phyloP scores from a whole-genome alignment of 2,797 vertebrate genomes.

The Taeniopygia guttata region DNA sequence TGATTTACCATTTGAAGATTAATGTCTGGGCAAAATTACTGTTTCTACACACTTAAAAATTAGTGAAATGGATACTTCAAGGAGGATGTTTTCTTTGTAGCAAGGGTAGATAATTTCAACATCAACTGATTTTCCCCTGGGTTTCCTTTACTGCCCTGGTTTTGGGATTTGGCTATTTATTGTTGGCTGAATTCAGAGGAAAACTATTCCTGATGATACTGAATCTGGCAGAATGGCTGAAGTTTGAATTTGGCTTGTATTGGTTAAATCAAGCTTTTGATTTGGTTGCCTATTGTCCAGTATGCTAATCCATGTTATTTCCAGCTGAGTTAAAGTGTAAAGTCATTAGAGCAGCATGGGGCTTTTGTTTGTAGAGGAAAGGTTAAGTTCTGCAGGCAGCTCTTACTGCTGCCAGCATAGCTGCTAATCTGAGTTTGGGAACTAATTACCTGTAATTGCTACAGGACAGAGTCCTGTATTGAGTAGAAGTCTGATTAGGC shows the following conservation, averaged over 20 bases:
- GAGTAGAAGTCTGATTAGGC: not conserved
- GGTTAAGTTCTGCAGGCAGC: slow-evolving; percentile 30
- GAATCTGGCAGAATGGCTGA: not conserved
- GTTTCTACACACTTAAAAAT: not conserved
- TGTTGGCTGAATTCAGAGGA: not conserved
- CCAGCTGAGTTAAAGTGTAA: slow-evolving; percentile 49
- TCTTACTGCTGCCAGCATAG: slow-evolving; percentile 8
- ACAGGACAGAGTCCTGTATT: not conserved
- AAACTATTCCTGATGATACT: not conserved
- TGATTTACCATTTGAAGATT: not conserved
- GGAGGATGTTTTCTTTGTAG: not conserved
- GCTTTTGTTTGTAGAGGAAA: slow-evolving; percentile 39
- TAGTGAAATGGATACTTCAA: not conserved
- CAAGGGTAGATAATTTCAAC: not conserved
- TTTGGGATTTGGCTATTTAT: not conserved
- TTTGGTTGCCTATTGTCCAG: slow-evolving; percentile 33
- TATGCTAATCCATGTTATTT: slow-evolving; percentile 46
- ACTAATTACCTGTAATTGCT: slow-evolving; percentile 18
- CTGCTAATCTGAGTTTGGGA: not conserved
- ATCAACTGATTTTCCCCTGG: not conserved
- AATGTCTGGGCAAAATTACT: not conserved
- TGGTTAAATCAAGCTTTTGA: slow-evolving; percentile 32
- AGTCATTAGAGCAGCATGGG: slow-evolving; percentile 42
- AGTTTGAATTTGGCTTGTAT: not conserved
- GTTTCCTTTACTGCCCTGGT: not conserved